Evolutionary conservation across 2,113 vertebrate genomes (phyloP).

Genomic region (Tragelaphus strepsiceros): DNA sequence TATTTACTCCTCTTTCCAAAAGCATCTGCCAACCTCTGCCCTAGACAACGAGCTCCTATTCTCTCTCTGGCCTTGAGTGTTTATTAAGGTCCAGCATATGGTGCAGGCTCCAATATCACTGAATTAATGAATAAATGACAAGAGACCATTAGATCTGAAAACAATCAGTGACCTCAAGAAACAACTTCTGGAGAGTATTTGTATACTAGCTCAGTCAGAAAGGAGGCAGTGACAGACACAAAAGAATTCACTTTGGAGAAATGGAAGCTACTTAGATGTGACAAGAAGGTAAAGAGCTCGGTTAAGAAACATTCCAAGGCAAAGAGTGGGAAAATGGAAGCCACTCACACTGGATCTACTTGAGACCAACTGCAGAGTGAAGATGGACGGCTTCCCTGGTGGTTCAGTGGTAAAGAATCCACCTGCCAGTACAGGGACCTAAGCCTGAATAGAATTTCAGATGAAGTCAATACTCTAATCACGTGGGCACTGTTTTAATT

Average conservation of each 20-base stretch:
- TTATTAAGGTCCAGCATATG: not conserved
- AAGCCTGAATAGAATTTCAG: not conserved
- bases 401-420: not conserved
- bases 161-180: not conserved
- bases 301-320: not conserved
- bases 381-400: not conserved
- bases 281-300: not conserved
- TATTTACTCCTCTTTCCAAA: not conserved
- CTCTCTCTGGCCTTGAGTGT: not conserved
- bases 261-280: not conserved
- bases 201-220: not conserved
- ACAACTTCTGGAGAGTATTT: not conserved
- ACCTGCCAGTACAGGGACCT: not conserved
- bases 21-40: not conserved
- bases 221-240: not conserved
- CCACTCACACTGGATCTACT: not conserved
- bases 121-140: not conserved
- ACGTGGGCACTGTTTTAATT: not conserved
- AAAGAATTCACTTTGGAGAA: constrained; percentile 1
- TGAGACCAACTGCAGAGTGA: not conserved
- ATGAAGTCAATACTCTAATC: not conserved
- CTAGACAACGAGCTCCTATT: not conserved
- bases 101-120: not conserved
- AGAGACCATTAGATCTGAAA: not conserved
- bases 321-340: not conserved